phyloP scores from a whole-genome alignment of 2,888 invertebrate species.

The Ophion obscuratus region DNA sequence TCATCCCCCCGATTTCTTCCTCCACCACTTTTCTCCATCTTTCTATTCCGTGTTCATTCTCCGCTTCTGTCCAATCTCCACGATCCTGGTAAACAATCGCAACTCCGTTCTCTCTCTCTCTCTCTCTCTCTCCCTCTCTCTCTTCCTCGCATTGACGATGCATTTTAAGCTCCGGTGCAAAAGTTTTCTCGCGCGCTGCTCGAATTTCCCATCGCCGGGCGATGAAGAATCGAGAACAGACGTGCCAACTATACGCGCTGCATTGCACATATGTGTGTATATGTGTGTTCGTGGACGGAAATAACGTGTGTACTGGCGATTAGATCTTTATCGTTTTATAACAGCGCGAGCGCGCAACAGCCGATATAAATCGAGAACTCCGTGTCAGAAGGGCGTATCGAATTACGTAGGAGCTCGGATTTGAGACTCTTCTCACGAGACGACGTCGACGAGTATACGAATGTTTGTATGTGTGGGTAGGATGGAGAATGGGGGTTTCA shows the following conservation, averaged over 20 bases:
- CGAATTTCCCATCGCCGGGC: slow-evolving; percentile 7
- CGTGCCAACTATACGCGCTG: not conserved
- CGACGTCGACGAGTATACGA: not conserved
- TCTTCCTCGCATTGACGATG: not conserved
- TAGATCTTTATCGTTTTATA: slow-evolving; percentile 83
- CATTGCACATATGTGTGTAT: not conserved
- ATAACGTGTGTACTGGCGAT: slow-evolving; percentile 73
- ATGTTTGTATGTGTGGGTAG: slow-evolving; percentile 1
- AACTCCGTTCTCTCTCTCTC: slow-evolving; percentile 19
- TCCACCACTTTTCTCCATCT: not conserved
- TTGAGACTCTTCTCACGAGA: not conserved
- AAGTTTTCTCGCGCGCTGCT: slow-evolving; percentile 45
- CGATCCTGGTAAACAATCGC: slow-evolving; percentile 58
- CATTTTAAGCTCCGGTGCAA: slow-evolving; percentile 37
- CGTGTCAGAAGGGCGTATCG: not conserved
- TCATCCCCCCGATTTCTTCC: not conserved
- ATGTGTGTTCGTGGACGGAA: slow-evolving; percentile 24
- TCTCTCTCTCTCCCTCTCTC: too few species aligned
- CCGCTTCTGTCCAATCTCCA: slow-evolving; percentile 33
- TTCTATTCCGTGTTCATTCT: slow-evolving; percentile 25
- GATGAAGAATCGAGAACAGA: slow-evolving; percentile 31
- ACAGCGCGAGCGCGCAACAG: slow-evolving; percentile 69
- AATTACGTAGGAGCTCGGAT: not conserved
- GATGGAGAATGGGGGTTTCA: slow-evolving; percentile 72
- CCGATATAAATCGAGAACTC: slow-evolving; percentile 1